Evolutionary conservation across 2,888 invertebrate species (phyloP), one percentile per base, ranked within the genome.

Genomic region (Troides helena): DNA sequence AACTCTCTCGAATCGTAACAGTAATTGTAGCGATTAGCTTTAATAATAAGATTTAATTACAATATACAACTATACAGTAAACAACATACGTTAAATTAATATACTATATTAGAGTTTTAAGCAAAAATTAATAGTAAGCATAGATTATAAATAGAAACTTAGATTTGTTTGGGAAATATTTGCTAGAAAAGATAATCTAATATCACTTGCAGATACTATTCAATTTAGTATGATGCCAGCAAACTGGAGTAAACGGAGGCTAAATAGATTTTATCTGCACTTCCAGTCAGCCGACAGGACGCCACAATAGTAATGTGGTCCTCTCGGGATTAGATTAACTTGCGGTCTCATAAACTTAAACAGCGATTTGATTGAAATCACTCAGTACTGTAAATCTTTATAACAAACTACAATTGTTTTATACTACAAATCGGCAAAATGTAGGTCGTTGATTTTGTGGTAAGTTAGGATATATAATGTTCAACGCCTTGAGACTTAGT

Each of bases 221-320:
- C 58, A 64, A 69, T 50, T 65, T 56, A 63, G 17, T 30, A 10
- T 25, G 46, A 63, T 46, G 60, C 23, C 68, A 43, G 60, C 56
- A 61, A 65, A 25, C 61, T 17, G 30, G 17, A 62, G 23, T 25
- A n/a, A 25, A 60, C 30, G 46, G 53, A 30, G 65, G 60, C 14
- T 65, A 69, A 57, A 30, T 62, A 58, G 65, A 69, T 69, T 36
- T 65, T 65, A 69, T 69, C 65, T 62, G 43, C 17, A 17, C 7
- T 61, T 43, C 57, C 46, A 21, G 25, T 61, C 18, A 69, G 62
- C 25, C 62, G 65, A 61, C 58, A 61, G n/a, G 25, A 10, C n/a
- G 59, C n/a, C 53, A 39, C 39, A 53, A 14, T 53, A 61, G 18
- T 21, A 61, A 65, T 57, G 39, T 21, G 25, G n/a, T 57, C 53